Base-by-base conservation (phyloP, 2,113 vertebrate genomes). In the Odontophorus gujanensis region DNA sequence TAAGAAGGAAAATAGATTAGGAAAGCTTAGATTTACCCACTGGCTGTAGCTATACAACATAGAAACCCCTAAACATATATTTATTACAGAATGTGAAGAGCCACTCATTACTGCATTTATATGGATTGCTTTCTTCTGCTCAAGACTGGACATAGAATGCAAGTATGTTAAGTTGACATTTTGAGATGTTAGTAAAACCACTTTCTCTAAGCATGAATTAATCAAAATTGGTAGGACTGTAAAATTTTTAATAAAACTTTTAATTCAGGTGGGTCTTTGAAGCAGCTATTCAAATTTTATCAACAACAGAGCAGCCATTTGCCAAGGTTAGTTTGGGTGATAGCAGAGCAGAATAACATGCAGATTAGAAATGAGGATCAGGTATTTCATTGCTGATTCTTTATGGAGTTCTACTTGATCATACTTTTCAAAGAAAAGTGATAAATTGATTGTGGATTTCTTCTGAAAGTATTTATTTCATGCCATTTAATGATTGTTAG, bases 401-500 rank as follows among this genome's bases (percentile, higher is more conserved):
- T 8, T 63, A 55, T 25, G 88, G 22, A 15, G 47, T 85, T 78
- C 63, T 65, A 42, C 55, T 89, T 93, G 19, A 66, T 88, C 38
- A n/a, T 58, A 58, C 32, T 58, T n/a, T 12, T 71, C 36, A 74
- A n/a, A 77, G 10, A 65, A 79, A 69, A 34, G 11, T 51, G 81
- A 53, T 21, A 81, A 92, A 78, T 14, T 74, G 50, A 21, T 38
- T 47, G 62, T 14, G 67, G 57, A 57, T 81, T 89, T 87, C 34
- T 87, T 81, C 58, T 43, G 69, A 81, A 78, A 86, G 19, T 45
- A 63, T 81, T 86, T 92, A 21, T 90, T 93, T 86, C 47, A 89
- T 71, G 12, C 4, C 28, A 65, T 87, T 67, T 72, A 59, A 75
- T 78, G 66, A 50, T 45, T 69, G 26, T 53, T 50, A 75, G 28